Evolutionary conservation across 1,140 invertebrate genomes (phyloP), one percentile per base, ranked within the genome.

Genomic region (Eriosoma lanigerum): DNA sequence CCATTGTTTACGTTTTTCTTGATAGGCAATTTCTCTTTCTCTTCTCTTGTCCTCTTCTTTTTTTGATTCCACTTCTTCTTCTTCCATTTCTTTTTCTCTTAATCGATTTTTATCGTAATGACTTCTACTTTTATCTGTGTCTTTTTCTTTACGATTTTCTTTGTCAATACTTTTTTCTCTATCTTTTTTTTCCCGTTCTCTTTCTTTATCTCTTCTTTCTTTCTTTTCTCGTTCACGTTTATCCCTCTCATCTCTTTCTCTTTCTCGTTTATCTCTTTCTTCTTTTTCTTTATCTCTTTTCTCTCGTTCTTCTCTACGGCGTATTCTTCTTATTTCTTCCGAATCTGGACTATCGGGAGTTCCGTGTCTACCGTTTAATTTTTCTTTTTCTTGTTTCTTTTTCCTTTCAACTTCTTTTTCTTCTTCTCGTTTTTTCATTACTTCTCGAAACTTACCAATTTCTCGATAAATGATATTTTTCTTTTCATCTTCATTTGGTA

Each of bases 361-460:
- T 3, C 10, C 56, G 48, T 76, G 73, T 46, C 62, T 46, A 32
- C 78, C 64, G 21, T 68, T 66, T 29, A 48, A 15, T 81, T 58
- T 85, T 82, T 50, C 73, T 29, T 76, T 76, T 76, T 78, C 75
- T 29, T 78, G 75, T 62, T 85, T 83, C 46, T 84, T 82, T 62
- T 86, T 85, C 32, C 86, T 81, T 75, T 87, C 86, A 3, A 84
- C 83, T 76, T 85, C 84, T 86, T 84, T 84, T 78, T 84, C 84
- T 81, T 84, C 83, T 81, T 91, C 90, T 87, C 91, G 89, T 92
- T 96, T 95, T 93, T 96, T 97, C 92, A 97, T 96, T 81, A 95
- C 94, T 89, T 98, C 96, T 80, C 97, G 90, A 87, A 98, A 98
- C 87, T 96, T 97, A 82, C 94, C 94, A 87, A 98, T 98, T 89